Percentiles rank a stretch among this genome's conserved stretches.
These are phyloP conservation scores for Aquatica leii DNA, from an alignment of 2,888 invertebrate genomes.

Conservation along the genomic window DNA sequence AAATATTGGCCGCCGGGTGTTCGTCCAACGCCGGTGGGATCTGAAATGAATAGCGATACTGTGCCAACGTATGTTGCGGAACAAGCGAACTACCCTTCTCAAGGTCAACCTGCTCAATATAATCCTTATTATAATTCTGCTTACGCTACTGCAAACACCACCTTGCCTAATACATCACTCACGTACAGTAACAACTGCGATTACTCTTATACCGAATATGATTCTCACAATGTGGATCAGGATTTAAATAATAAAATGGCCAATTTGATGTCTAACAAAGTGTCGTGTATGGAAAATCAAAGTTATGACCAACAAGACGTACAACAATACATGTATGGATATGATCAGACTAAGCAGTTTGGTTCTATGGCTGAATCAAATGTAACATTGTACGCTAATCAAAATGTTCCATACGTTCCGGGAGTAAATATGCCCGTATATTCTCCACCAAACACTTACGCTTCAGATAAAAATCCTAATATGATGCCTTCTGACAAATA, in stretches of 20 bases:
- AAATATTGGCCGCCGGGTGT: conserved; percentile 68
- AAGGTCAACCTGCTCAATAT: conserved; percentile 28
- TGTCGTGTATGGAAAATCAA: conserved; percentile 7
- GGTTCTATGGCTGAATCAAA: no score
- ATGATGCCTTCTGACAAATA: no score
- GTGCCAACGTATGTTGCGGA: conserved; percentile 26
- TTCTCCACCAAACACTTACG: no score
- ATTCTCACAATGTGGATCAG: conserved; percentile 40
- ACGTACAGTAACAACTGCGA: conserved; percentile 16
- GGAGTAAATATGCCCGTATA: no score
- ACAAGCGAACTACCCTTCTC: conserved; percentile 29
- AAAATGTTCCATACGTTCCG: no score
- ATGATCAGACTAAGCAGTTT: no score
- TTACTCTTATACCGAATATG: conserved; percentile 21
- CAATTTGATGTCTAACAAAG: conserved; percentile 37
- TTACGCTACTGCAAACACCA: conserved; percentile 16
- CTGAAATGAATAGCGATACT: conserved; percentile 63
- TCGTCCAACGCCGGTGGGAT: conserved; percentile 76
- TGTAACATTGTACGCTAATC: background rate
- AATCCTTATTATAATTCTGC: conserved; percentile 33
- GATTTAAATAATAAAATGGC: conserved; percentile 44
- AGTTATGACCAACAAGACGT: background rate
- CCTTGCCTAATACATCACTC: conserved; percentile 21
- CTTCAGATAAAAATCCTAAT: no score
- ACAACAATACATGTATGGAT: no score